Conservation (phyloP, 2,113 vertebrate genomes). For the Dendropsophus ebraccatus region DNA sequence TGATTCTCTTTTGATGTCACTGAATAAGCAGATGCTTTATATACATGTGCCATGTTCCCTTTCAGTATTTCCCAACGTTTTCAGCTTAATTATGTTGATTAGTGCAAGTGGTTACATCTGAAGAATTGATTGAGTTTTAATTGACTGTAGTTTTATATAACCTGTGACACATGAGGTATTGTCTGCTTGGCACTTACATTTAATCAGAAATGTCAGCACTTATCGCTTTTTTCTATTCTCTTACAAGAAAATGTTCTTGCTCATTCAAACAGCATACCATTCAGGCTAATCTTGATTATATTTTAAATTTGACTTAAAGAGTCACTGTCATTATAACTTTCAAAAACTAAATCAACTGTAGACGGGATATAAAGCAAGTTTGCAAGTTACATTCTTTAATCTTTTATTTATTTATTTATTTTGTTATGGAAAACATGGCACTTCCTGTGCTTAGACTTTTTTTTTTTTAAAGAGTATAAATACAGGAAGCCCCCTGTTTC, state of each 20-base stretch:
- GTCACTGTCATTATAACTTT: too few relatives aligned
- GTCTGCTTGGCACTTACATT: conserved; percentile 25
- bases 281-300: neutral
- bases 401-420: too few relatives aligned
- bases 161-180: conserved; percentile 31
- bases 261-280: neutral
- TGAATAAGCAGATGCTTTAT: conserved; percentile 39
- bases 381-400: too few relatives aligned
- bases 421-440: too few relatives aligned
- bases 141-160: conserved; percentile 27
- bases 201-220: conserved; percentile 17
- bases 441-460: too few relatives aligned
- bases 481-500: too few relatives aligned
- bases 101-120: conserved; percentile 18
- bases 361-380: too few relatives aligned
- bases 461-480: too few relatives aligned
- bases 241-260: neutral
- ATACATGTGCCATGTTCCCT: conserved; percentile 15
- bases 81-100: conserved; percentile 36
- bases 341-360: too few relatives aligned
- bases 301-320: neutral
- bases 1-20: conserved; percentile 24
- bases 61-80: conserved; percentile 7
- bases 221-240: neutral
- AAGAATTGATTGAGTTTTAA: conserved; percentile 28